phyloP scores from a whole-genome alignment of 2,888 invertebrate genomes.

The Endotricha flammealis region DNA sequence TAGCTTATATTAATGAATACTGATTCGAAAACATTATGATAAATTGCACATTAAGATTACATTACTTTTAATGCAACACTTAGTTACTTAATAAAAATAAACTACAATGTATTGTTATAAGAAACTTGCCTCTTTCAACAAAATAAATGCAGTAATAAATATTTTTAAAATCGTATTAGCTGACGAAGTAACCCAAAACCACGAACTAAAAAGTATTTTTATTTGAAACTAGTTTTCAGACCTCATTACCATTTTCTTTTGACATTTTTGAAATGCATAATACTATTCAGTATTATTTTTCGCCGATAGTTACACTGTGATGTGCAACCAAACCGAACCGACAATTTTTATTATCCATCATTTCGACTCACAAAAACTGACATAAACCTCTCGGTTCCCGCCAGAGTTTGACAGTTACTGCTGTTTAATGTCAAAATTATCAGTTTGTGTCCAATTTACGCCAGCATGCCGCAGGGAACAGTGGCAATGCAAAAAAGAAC shows the following conservation, averaged over 20 bases:
- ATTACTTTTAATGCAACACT: slow-evolving; percentile 17
- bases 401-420: slow-evolving; percentile 59
- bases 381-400: slow-evolving; percentile 58
- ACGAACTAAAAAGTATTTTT: too few species aligned
- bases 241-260: too few species aligned
- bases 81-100: too few species aligned
- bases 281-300: slow-evolving; percentile 7
- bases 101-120: too few species aligned
- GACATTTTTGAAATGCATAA: too few species aligned
- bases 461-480: slow-evolving; percentile 24
- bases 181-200: too few species aligned
- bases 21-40: slow-evolving; percentile 48
- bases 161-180: too few species aligned
- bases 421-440: slow-evolving; percentile 76
- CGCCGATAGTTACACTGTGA: slow-evolving; percentile 10
- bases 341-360: slow-evolving; percentile 47
- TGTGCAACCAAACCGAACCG: neutral
- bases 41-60: slow-evolving; percentile 34
- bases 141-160: too few species aligned
- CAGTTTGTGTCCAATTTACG: slow-evolving; percentile 66
- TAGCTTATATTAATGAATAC: slow-evolving; percentile 57
- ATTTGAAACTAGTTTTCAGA: too few species aligned
- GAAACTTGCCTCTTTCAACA: too few species aligned
- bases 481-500: slow-evolving; percentile 50
- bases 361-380: slow-evolving; percentile 47